phyloP scores from a whole-genome alignment of 1,140 invertebrate species.

The Drosophila virilis region DNA sequence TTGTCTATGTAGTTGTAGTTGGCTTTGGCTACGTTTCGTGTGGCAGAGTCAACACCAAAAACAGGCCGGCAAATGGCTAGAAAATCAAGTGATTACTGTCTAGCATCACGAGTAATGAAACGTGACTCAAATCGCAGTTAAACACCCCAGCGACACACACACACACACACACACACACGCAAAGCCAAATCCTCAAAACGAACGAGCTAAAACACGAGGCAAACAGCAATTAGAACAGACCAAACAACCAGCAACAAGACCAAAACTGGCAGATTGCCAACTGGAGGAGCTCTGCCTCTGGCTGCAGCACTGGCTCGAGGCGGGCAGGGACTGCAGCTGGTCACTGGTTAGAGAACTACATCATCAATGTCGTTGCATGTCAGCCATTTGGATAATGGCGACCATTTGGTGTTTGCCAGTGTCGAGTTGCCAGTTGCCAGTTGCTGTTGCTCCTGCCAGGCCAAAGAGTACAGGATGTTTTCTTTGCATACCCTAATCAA shows the following conservation, averaged over 20 bases:
- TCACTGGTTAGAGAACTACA: conserved; percentile 37
- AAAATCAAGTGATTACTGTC: conserved; percentile 82
- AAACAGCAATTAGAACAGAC: conserved; percentile 78
- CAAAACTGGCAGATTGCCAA: conserved; percentile 29
- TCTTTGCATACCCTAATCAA: neutral
- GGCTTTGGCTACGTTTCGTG: conserved; percentile 6
- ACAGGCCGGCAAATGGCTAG: conserved; percentile 43
- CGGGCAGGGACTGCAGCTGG: neutral
- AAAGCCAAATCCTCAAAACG: conserved; percentile 37
- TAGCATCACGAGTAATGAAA: conserved; percentile 81
- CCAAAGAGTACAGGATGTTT: conserved; percentile 39
- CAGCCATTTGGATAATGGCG: conserved; percentile 77
- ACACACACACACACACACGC: conserved; percentile 51
- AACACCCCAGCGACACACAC: conserved; percentile 63
- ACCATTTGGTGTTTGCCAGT: conserved; percentile 37
- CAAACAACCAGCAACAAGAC: conserved; percentile 54
- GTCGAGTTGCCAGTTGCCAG: conserved; percentile 17
- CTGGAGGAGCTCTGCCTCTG: neutral
- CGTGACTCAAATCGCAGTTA: conserved; percentile 82
- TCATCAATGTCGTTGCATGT: conserved; percentile 76
- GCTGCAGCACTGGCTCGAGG: too few species aligned
- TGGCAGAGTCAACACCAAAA: conserved; percentile 37
- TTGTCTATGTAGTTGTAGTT: neutral
- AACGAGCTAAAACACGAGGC: conserved; percentile 68
- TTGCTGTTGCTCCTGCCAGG: conserved; percentile 22